Conservation (phyloP, 2,113 vertebrate genomes). For the Cavia aperea region DNA sequence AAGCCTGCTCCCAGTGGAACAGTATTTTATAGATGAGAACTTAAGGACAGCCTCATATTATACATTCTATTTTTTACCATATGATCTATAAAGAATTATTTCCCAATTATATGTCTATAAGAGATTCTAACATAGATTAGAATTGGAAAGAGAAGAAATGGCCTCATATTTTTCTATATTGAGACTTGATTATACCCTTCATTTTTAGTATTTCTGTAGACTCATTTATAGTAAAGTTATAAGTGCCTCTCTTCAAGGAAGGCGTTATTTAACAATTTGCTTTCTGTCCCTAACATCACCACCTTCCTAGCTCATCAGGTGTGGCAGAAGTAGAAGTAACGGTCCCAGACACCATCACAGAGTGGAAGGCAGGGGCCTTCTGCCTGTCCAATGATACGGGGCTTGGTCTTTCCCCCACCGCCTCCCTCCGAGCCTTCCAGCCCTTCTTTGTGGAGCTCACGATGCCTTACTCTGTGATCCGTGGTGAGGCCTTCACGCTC, state of each 20-base stretch:
- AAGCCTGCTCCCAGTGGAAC: neutral
- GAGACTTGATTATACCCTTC: neutral
- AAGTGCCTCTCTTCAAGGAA: neutral
- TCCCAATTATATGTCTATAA: neutral
- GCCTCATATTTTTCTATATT: neutral
- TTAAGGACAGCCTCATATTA: neutral
- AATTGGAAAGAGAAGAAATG: constrained; percentile 6
- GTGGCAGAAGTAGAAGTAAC: constrained; percentile 71
- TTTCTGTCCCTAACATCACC: neutral
- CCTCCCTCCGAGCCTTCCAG: constrained; percentile 81
- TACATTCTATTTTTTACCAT: neutral
- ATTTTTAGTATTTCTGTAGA: neutral
- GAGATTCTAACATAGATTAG: neutral
- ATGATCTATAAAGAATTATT: neutral
- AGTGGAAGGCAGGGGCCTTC: constrained; percentile 86
- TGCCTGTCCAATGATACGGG: constrained; percentile 81
- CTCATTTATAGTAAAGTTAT: neutral
- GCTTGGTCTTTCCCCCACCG: constrained; percentile 81
- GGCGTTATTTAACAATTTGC: neutral
- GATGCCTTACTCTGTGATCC: constrained; percentile 87
- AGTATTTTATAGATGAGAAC: neutral
- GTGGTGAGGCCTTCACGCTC: constrained; percentile 85
- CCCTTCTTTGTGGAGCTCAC: constrained; percentile 88
- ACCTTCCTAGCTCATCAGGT: constrained; percentile 76
- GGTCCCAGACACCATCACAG: constrained; percentile 87